Base-by-base conservation (phyloP, 2,797 vertebrate species). In the Phalanger gymnotis region DNA sequence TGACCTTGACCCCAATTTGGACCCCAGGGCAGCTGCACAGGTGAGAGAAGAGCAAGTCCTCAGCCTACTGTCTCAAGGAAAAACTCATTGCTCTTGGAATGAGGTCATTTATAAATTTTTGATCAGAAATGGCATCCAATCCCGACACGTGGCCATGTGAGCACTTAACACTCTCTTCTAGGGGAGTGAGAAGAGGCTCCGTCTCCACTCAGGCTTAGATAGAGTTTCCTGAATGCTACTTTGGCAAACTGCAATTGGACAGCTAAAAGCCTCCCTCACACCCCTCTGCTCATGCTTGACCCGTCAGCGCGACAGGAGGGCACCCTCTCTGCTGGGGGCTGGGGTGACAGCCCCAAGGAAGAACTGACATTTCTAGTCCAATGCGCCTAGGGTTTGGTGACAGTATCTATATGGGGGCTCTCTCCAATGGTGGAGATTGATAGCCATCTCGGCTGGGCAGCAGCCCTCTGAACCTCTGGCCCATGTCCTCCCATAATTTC, bases 191-290 rank as follows among this genome's bases (percentile, higher is more conserved):
- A 56, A 53, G 5, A 53, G 3, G 92, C 57, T 51, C 19, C 4
- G 27, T 58, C 54, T 95, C 95, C 66, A 90, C 22, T 53, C 95
- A 94, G 93, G 56, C 94, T 56, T 91, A 91, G 61, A 93, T 90
- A 87, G 92, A 93, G 92, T 95, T 92, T 94, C 90, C 93, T 54
- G 2, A 1, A 89, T 31, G 55, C 55, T 90, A 53, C 89, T 91
- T 91, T 95, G 90, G 89, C 81, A 94, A 93, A 16, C 34, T 19
- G 34, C 94, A 92, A 81, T 51, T 25, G 52, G 91, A 58, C 53
- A 53, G 10, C 27, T 14, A 93, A 91, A 22, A 81, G 34, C 27
- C 22, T 57, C 34, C n/a, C 27, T 61, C 56, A 87, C 0, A 30
- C 30, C 52, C 53, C n/a, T 40, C 14, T 40, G 66, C 66, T 40